phyloP scores from a whole-genome alignment of 2,888 invertebrate species.

The Drosophila fulvimacula region DNA sequence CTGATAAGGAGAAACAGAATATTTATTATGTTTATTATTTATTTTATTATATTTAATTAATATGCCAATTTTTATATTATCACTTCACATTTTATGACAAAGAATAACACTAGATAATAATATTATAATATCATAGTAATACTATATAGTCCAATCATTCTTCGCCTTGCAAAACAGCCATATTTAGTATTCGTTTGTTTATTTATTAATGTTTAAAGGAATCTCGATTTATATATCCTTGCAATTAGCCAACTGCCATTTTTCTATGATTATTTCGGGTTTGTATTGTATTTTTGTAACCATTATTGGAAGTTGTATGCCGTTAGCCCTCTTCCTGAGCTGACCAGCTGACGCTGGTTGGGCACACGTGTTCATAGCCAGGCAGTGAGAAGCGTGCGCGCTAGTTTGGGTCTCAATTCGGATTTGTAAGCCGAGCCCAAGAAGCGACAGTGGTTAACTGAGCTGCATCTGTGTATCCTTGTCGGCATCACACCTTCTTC shows the following conservation, averaged over 20 bases:
- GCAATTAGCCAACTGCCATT: conserved; percentile 7
- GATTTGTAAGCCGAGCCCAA: conserved; percentile 70
- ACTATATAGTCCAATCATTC: too few species aligned
- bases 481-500: conserved; percentile 73
- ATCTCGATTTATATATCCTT: background rate
- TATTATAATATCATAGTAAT: too few species aligned
- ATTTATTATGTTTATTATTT: too few species aligned
- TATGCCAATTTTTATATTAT: too few species aligned
- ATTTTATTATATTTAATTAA: too few species aligned
- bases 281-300: background rate
- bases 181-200: too few species aligned
- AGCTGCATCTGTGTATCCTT: conserved; percentile 67
- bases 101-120: too few species aligned
- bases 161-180: too few species aligned
- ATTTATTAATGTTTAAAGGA: too few species aligned
- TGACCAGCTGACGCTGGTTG: conserved; percentile 51
- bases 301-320: conserved; percentile 14
- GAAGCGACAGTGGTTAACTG: conserved; percentile 34
- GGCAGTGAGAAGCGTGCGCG: conserved; percentile 62
- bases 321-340: conserved; percentile 14
- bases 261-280: conserved; percentile 16
- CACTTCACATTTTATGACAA: too few species aligned
- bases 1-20: too few species aligned
- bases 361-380: conserved; percentile 68
- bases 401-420: conserved; percentile 69